Base-by-base conservation (phyloP, 30 jellyfish, hydroid and myxozoan species). In the Catostylus mosaicus region DNA sequence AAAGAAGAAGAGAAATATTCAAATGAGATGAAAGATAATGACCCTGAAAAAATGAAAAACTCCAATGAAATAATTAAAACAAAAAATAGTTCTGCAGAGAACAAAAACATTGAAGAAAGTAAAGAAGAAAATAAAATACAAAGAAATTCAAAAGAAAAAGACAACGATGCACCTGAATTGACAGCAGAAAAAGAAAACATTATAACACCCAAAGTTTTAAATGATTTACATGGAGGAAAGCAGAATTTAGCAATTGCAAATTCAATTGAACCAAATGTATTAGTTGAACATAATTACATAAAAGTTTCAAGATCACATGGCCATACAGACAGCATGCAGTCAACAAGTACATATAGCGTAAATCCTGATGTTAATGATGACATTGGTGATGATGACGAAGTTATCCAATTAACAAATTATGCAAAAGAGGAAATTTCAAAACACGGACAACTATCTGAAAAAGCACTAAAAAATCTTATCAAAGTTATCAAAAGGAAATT, bases 381-480 rank as follows among this genome's bases (percentile, higher is more conserved):
- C 31, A 5, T 16, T 6, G 71, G 29, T 27, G 67, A 54, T 19
- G 78, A 82, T 0, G 85, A 82, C 33, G 86, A 82, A 26, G 84
- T 68, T 11, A 57, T 82, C 36, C 84, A 72, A 61, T 37, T 82
- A 40, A 82, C 92, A 5, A 69, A 72, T 31, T 82, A 67, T n/a
- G 92, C 92, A 14, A 82, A 82, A 46, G 50, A 82, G 38, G 86
- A 82, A 63, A 82, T 82, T 19, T 65, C 86, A 57, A 38, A 35
- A 26, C 77, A 82, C 63, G 92, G 92, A 2, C 62, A 82, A 18
- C 64, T 82, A 64, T 82, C 92, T 3, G 92, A 82, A 33, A 45
- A 62, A 22, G 92, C 74, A 1, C 37, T 82, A 1, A 71, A 67
- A 57, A 74, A 82, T 27, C 78, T 82, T 4, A 76, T 82, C 3